phyloP scores from a whole-genome alignment of 1,140 invertebrate species.

The Macrotrachela quadricornifera region DNA sequence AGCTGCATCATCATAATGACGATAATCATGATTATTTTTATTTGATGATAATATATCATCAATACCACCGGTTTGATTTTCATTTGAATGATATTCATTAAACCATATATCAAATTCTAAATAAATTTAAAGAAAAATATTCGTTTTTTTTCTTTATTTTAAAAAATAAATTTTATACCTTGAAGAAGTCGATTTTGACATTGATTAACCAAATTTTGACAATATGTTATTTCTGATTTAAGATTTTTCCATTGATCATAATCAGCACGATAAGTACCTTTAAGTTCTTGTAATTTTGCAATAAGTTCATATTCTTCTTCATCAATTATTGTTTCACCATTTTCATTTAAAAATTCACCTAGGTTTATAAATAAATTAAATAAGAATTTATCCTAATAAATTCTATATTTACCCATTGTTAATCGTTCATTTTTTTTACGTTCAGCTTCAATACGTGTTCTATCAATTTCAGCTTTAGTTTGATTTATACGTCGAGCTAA shows the following conservation, averaged over 20 bases:
- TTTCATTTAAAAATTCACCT: conserved; percentile 17
- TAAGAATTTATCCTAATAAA: neutral
- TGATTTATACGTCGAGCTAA: conserved; percentile 23
- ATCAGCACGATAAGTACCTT: conserved; percentile 18
- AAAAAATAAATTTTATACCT: conserved; percentile 13
- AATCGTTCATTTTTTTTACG: conserved; percentile 21
- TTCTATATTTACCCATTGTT: conserved; percentile 16
- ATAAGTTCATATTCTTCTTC: conserved; percentile 29
- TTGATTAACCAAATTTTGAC: conserved; percentile 29
- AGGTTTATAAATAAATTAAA: conserved; percentile 4
- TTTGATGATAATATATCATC: neutral
- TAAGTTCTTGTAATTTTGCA: conserved; percentile 24
- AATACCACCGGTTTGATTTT: neutral
- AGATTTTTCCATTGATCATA: conserved; percentile 25
- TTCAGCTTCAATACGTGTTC: conserved; percentile 16
- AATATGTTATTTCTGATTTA: conserved; percentile 28
- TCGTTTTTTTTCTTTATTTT: too few relatives aligned
- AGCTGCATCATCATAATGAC: conserved; percentile 19
- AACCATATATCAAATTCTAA: conserved; percentile 8
- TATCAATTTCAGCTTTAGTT: conserved; percentile 25
- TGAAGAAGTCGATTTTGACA: conserved; percentile 26
- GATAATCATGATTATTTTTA: neutral
- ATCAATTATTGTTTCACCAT: conserved; percentile 29
- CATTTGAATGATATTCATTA: conserved; percentile 5
- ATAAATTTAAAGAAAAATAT: neutral